Percentiles rank a stretch among this genome's conserved stretches.
These are phyloP conservation scores for Dryocosmus kuriphilus DNA, from an alignment of 2,888 invertebrate genomes.

Conservation along the genomic window DNA sequence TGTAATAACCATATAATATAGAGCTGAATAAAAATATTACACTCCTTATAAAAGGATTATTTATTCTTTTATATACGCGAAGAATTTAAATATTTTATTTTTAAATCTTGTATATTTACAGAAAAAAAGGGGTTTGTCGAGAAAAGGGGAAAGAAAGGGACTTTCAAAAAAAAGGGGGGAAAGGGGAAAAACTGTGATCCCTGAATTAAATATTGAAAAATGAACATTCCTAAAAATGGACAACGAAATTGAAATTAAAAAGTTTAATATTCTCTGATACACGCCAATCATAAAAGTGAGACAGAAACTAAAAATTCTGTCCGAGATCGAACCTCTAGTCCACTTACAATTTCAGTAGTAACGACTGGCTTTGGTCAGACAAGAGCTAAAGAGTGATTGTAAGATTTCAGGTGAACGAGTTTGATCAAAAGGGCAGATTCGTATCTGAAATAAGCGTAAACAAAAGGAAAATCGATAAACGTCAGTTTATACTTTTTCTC, in stretches of 20 bases:
- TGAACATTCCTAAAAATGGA: no score
- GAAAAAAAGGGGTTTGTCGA: no score
- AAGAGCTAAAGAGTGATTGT: not conserved
- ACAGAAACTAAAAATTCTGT: not conserved
- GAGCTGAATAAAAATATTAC: no score
- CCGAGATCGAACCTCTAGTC: conserved; percentile 8
- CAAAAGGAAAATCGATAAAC: conserved; percentile 2
- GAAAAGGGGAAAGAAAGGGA: no score
- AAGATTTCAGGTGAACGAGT: conserved; percentile 30
- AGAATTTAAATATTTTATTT: no score
- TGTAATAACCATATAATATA: no score
- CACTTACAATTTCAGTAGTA: conserved; percentile 29
- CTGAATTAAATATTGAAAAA: no score
- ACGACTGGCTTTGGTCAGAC: conserved; percentile 23
- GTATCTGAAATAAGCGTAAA: conserved; percentile 31
- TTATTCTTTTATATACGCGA: no score
- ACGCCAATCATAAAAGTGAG: not conserved
- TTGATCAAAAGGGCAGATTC: conserved; percentile 23
- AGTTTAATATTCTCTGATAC: not conserved
- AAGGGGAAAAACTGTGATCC: no score
- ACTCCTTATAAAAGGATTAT: no score
- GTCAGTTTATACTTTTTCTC: conserved; percentile 1
- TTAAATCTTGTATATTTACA: no score
- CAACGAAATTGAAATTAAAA: not conserved
- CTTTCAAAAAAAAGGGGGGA: no score